Percentiles rank a stretch among this genome's conserved stretches.
Conservation (phyloP, 2,113 vertebrate species). For the Asarcornis scutulata region DNA sequence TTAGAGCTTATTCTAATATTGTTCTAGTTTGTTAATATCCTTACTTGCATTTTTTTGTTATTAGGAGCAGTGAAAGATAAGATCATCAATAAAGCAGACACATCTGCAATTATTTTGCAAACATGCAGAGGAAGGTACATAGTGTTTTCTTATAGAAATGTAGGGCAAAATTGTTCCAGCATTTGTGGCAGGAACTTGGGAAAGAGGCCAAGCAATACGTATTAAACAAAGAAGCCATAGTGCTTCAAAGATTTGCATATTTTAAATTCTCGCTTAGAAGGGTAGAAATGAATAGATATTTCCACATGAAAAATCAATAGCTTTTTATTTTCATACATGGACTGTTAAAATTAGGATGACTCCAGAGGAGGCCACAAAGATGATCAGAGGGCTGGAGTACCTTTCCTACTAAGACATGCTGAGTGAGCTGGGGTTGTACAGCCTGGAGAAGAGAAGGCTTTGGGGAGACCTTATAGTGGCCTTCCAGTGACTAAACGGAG, state of each 20-base stretch:
- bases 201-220: not conserved
- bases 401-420: too few relatives aligned
- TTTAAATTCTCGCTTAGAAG: not conserved
- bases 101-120: not conserved
- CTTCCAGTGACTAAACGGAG: too few relatives aligned
- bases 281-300: not conserved
- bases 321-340: not conserved
- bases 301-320: not conserved
- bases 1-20: not conserved
- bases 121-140: not conserved
- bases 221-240: not conserved
- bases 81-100: not conserved
- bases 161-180: not conserved
- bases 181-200: not conserved
- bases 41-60: not conserved
- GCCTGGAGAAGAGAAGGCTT: too few relatives aligned
- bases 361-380: too few relatives aligned
- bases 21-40: accelerated
- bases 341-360: not conserved
- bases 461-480: too few relatives aligned
- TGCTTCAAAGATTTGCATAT: not conserved
- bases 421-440: too few relatives aligned
- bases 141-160: not conserved
- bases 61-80: not conserved
- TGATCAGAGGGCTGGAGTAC: too few relatives aligned